phyloP scores from a whole-genome alignment of 2,113 vertebrate species.

The Psittacara wagleri region DNA sequence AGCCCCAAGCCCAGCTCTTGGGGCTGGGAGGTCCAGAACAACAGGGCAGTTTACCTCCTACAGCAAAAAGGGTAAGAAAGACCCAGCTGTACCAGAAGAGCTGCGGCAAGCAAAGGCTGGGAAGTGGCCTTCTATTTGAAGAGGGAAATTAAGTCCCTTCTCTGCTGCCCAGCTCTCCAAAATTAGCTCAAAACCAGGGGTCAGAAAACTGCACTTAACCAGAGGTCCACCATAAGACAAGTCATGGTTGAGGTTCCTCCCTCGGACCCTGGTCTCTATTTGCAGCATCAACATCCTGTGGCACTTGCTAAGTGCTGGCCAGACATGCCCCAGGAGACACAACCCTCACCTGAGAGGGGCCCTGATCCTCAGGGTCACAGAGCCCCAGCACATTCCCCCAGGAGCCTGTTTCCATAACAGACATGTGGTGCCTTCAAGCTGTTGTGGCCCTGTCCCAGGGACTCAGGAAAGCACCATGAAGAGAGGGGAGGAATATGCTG shows the following conservation, averaged over 20 bases:
- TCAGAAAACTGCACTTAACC: background rate
- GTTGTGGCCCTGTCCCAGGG: background rate
- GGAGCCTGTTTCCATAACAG: background rate
- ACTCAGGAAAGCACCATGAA: background rate
- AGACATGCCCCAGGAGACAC: background rate
- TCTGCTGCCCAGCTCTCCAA: background rate
- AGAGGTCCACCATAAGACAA: background rate
- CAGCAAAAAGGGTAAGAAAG: background rate
- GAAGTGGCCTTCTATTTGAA: background rate
- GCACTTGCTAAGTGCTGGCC: background rate
- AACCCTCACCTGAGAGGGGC: background rate
- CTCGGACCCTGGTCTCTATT: background rate
- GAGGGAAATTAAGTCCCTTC: background rate
- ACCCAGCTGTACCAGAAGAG: background rate
- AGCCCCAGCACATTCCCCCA: background rate
- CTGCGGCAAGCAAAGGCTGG: background rate
- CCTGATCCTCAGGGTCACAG: background rate
- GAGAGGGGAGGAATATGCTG: background rate
- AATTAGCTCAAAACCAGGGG: background rate
- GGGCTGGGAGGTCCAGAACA: background rate
- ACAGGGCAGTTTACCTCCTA: background rate
- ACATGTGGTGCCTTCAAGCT: constrained; percentile 4
- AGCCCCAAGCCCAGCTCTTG: background rate
- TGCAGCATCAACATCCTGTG: background rate
- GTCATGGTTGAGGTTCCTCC: background rate